phyloP scores from a whole-genome alignment of 2,888 invertebrate species.

The Lycophotia porphyrea region DNA sequence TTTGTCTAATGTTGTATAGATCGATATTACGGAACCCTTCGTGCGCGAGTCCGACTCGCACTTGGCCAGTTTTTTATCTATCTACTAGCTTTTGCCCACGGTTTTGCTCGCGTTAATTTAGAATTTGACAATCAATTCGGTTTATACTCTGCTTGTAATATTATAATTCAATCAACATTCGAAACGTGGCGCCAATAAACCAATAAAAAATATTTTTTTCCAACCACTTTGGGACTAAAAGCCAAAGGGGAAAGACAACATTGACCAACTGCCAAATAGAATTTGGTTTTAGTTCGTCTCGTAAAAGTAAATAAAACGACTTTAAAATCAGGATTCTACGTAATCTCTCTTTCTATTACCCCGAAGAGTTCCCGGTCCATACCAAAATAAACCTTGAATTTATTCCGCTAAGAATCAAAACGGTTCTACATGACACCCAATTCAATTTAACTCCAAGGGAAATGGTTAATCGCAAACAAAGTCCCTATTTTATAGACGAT shows the following conservation, averaged over 20 bases:
- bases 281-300: constrained; percentile 75
- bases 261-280: constrained; percentile 59
- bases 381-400: constrained; percentile 73
- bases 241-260: constrained; percentile 42
- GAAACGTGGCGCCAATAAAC: no score
- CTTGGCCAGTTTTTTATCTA: no score
- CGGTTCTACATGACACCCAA: constrained; percentile 56
- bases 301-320: constrained; percentile 84
- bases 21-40: no score
- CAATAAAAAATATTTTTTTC: constrained; percentile 48
- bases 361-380: constrained; percentile 49
- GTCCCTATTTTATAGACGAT: constrained; percentile 70
- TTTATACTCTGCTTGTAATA: no score
- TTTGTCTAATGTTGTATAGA: no score
- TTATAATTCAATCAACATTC: no score
- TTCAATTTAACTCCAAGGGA: constrained; percentile 66
- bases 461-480: constrained; percentile 72
- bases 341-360: constrained; percentile 79
- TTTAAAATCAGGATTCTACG: constrained; percentile 80
- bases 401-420: constrained; percentile 69
- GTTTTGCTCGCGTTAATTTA: no score
- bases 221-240: constrained; percentile 32
- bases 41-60: no score
- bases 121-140: no score
- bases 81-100: no score